Percentiles rank a stretch among this genome's conserved stretches.
Conservation (phyloP, 2,888 invertebrate species). For the Lacanobia oleracea region DNA sequence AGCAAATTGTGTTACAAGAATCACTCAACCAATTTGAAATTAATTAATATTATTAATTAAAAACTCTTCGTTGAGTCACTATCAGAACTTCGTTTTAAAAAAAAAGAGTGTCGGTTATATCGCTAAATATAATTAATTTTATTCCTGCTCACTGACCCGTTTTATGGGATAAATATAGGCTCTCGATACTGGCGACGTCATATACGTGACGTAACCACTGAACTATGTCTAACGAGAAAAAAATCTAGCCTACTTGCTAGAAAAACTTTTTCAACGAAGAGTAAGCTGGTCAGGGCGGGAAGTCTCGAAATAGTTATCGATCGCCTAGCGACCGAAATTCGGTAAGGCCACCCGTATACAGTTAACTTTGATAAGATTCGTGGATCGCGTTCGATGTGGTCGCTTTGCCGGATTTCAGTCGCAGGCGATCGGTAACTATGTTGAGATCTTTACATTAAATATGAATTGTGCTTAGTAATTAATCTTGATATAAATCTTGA, state of each 20-base stretch:
- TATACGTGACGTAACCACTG: background rate
- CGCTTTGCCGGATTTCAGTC: too few species aligned
- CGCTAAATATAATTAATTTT: conserved; percentile 33
- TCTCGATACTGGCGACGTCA: background rate
- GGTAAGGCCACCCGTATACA: too few species aligned
- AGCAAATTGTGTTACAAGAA: conserved; percentile 37
- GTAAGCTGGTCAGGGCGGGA: too few species aligned
- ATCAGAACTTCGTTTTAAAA: conserved; percentile 15
- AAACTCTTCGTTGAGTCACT: conserved; percentile 26
- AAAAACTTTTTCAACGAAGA: background rate
- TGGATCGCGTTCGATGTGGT: too few species aligned
- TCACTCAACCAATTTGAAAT: conserved; percentile 21
- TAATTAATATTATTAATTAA: conserved; percentile 49
- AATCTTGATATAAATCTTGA: too few species aligned
- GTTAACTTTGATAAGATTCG: too few species aligned
- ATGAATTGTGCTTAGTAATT: too few species aligned
- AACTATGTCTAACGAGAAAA: background rate
- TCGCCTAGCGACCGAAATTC: too few species aligned
- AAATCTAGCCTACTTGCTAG: background rate
- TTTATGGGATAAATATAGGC: conserved; percentile 26
- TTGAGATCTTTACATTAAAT: too few species aligned
- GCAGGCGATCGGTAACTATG: too few species aligned
- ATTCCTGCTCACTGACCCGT: conserved; percentile 40
- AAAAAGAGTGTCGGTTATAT: conserved; percentile 1
- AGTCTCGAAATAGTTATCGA: too few species aligned